A percentile compares a stretch with the other conserved stretches of the same genome.
phyloP scores from a whole-genome alignment of 2,797 vertebrate species.

The Neosalanx taihuensis region DNA sequence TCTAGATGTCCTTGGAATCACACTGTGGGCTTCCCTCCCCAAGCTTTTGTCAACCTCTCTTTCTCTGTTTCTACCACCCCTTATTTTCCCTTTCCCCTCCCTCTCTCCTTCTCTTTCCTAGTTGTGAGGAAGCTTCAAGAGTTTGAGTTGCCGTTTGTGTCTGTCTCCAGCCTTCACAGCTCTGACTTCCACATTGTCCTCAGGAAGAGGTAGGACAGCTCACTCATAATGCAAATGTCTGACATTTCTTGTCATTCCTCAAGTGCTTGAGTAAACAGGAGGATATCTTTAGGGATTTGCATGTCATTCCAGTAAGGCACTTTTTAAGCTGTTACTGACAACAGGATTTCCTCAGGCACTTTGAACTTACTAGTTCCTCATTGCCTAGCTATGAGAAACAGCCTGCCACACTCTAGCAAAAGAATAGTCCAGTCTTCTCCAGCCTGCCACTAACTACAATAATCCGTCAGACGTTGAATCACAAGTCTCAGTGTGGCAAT shows the following conservation, averaged over 20 bases:
- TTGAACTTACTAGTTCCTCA: no score
- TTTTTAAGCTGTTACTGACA: no score
- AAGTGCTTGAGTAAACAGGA: no score
- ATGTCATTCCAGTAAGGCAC: no score
- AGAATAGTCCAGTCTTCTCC: no score
- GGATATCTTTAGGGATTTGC: no score
- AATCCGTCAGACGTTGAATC: no score
- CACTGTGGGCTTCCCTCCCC: conserved; percentile 17
- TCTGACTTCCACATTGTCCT: conserved; percentile 91
- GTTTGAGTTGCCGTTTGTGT: conserved; percentile 96
- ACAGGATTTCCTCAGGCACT: no score
- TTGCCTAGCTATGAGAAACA: no score
- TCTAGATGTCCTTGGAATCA: conserved; percentile 46
- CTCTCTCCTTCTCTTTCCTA: conserved; percentile 55
- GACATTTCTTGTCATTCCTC: not conserved
- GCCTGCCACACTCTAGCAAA: no score
- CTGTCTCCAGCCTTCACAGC: conserved; percentile 89
- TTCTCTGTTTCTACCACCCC: not conserved
- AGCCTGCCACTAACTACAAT: no score
- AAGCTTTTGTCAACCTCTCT: conserved; percentile 4
- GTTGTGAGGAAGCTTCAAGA: conserved; percentile 97
- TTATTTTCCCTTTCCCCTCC: not conserved
- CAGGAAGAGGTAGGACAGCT: conserved; percentile 86
- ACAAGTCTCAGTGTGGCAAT: no score
- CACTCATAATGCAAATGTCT: not conserved